These are phyloP conservation scores for Uria aalge DNA, from an alignment of 2,113 vertebrate genomes.

Conservation along the genomic window DNA sequence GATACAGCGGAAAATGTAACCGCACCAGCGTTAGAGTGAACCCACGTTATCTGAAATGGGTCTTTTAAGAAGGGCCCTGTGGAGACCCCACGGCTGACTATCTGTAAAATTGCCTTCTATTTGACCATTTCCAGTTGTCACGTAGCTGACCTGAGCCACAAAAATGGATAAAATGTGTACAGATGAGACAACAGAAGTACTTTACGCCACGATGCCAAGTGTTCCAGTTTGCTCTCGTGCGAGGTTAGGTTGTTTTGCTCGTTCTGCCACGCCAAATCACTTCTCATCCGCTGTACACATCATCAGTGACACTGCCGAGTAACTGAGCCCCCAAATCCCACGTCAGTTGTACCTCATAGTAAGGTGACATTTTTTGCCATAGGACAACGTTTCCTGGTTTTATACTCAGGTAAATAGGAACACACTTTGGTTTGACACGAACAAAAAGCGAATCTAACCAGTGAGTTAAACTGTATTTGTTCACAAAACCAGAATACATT, in stretches of 20 bases:
- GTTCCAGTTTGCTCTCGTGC: neutral
- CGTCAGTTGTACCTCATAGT: neutral
- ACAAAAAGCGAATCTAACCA: neutral
- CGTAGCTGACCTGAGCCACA: fast-evolving
- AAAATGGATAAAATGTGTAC: fast-evolving
- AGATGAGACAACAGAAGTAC: fast-evolving
- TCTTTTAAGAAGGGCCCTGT: neutral
- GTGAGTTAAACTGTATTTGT: neutral
- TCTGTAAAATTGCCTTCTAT: too few relatives aligned
- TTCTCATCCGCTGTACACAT: neutral
- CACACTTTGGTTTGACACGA: fast-evolving
- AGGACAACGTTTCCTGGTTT: neutral
- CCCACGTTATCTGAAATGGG: fast-evolving
- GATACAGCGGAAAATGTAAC: neutral
- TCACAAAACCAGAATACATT: neutral
- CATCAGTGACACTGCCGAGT: neutral
- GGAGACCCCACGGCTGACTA: neutral
- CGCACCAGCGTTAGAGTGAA: fast-evolving
- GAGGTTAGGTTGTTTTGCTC: neutral
- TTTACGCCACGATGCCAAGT: fast-evolving
- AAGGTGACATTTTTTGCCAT: neutral
- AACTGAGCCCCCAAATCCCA: neutral
- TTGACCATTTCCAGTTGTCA: fast-evolving
- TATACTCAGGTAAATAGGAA: neutral
- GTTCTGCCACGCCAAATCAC: neutral